Evolutionary conservation across 2,113 vertebrate species (phyloP), one percentile per base, ranked within the genome.

Genomic region (Spea multiplicata): DNA sequence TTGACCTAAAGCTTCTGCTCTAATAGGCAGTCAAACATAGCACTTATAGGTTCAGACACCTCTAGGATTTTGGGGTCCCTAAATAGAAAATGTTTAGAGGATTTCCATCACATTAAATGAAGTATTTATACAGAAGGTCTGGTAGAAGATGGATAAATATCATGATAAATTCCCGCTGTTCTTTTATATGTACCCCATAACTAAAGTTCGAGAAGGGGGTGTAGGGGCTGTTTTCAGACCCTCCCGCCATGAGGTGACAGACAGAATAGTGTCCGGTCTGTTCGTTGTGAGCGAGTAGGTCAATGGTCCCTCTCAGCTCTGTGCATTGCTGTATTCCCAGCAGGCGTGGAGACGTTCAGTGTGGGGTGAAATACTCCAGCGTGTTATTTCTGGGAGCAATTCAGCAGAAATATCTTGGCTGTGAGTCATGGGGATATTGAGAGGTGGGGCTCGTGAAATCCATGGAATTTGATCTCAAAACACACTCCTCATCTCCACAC

Each of bases 391-490:
- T 65, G 47, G 61, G 48, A 57, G 17, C 44, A 71, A 30, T 59
- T 79, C 70, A 79, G 77, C 17, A 67, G 6, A 67, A 73, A 79
- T 79, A 79, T 44, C 77, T 79, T 72, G 50, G 4, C 46, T 66
- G 77, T 79, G 77, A 79, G 59, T 79, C 70, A 72, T 16, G 46
- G 48, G 69, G 49, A 79, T 79, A 79, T 67, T 6, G 50, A 59
- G 70, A 45, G 77, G 70, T 73, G 70, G 77, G 77, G 70, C 77
- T n/a, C 8, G 44, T 46, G 53, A 71, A 66, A 79, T 79, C 77
- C 77, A 79, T 79, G 77, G 77, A 79, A 79, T 79, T 79, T 79
- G 70, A 79, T 79, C 77, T 71, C 57, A 73, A 79, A 79, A 78
- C 69, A 78, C 47, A 53, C 61, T 66, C 12, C 53, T 47, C 44